These are phyloP conservation scores for Penelope pileata DNA, from an alignment of 2,113 vertebrate species.

Conservation along the genomic window DNA sequence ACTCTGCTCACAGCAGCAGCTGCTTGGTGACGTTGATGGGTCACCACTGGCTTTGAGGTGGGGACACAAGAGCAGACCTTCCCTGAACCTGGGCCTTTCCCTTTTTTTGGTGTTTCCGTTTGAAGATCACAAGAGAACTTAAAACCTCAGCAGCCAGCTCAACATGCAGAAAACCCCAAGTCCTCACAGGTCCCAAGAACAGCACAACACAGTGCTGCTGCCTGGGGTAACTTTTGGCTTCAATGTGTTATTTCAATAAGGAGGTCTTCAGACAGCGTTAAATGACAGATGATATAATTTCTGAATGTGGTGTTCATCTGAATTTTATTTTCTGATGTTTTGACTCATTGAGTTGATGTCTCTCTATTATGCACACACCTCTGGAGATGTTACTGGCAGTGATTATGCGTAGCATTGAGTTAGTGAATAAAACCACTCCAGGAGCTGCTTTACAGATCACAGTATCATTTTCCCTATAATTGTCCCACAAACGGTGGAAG, in stretches of 20 bases:
- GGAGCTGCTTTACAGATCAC: constrained; percentile 69
- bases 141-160: not conserved
- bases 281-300: constrained; percentile 64
- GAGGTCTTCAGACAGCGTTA: constrained; percentile 58
- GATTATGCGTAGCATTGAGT: constrained; percentile 64
- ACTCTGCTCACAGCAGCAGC: not conserved
- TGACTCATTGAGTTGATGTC: constrained; percentile 76
- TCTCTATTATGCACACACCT: constrained; percentile 68
- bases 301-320: constrained; percentile 55
- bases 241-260: constrained; percentile 56
- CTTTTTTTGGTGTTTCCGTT: not conserved
- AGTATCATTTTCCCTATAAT: constrained; percentile 66
- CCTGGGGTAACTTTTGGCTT: not conserved
- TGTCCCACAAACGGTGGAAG: constrained; percentile 63
- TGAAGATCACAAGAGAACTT: not conserved
- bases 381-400: constrained; percentile 69
- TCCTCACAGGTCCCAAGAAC: not conserved
- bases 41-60: not conserved
- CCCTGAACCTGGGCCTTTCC: not conserved
- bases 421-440: constrained; percentile 70
- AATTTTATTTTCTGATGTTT: constrained; percentile 78
- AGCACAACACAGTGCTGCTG: not conserved
- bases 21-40: rapidly evolving
- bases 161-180: not conserved
- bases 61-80: not conserved